phyloP scores from a whole-genome alignment of 2,888 invertebrate genomes.

The Therioaphis trifolii region DNA sequence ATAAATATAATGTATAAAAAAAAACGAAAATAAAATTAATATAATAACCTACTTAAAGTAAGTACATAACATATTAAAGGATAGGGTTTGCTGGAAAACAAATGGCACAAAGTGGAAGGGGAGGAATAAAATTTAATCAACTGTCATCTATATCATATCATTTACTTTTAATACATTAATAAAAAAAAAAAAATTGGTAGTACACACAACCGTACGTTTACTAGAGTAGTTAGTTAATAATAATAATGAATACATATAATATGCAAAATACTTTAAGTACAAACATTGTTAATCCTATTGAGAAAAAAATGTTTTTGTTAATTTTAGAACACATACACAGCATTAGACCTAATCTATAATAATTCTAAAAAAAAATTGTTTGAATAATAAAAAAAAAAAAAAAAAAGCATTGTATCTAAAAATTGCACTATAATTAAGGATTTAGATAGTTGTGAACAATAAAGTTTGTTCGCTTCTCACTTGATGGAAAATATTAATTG shows the following conservation, averaged over 20 bases:
- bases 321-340: slow-evolving; percentile 59
- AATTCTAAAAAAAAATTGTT: slow-evolving; percentile 49
- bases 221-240: slow-evolving; percentile 33
- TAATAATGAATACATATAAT: slow-evolving; percentile 52
- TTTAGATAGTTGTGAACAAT: slow-evolving; percentile 47
- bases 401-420: slow-evolving; percentile 52
- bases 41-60: slow-evolving; percentile 40
- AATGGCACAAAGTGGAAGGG: slow-evolving; percentile 41
- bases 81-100: slow-evolving; percentile 33
- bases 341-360: slow-evolving; percentile 49
- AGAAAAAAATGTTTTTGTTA: slow-evolving; percentile 49
- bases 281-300: slow-evolving; percentile 59
- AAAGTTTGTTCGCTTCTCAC: slow-evolving; percentile 37
- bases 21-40: slow-evolving; percentile 50
- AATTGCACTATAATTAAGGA: slow-evolving; percentile 39
- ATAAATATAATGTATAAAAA: slow-evolving; percentile 61
- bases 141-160: slow-evolving; percentile 23
- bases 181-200: slow-evolving; percentile 31
- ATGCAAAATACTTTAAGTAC: slow-evolving; percentile 50
- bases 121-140: slow-evolving; percentile 38
- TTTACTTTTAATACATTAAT: slow-evolving; percentile 42
- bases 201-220: slow-evolving; percentile 53
- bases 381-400: slow-evolving; percentile 1
- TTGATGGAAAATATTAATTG: slow-evolving; percentile 23
- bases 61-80: slow-evolving; percentile 48